phyloP scores from a whole-genome alignment of 2,888 invertebrate species.

The Alloplasta piceator region DNA sequence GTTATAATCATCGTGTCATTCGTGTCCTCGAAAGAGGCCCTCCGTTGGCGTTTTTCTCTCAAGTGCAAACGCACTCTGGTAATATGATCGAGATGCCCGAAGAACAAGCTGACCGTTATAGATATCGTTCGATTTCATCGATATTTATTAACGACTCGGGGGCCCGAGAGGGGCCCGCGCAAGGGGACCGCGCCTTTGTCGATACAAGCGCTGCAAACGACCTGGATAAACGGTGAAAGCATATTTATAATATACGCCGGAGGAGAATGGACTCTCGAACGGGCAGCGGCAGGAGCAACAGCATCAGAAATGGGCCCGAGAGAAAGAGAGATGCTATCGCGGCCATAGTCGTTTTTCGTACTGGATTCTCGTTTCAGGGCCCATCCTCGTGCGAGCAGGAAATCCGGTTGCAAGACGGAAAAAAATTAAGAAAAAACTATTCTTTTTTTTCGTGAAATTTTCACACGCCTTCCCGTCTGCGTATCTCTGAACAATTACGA shows the following conservation, averaged over 20 bases:
- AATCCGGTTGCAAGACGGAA: conserved; percentile 35
- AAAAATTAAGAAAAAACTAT: background rate
- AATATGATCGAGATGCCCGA: conserved; percentile 35
- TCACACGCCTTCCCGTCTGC: conserved; percentile 41
- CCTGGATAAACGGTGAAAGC: conserved; percentile 66
- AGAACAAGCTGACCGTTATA: conserved; percentile 53
- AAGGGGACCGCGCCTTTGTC: conserved; percentile 46
- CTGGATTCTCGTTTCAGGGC: conserved; percentile 31
- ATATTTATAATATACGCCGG: conserved; percentile 51
- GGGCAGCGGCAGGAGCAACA: conserved; percentile 35
- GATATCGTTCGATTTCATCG: conserved; percentile 60
- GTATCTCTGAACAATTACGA: conserved; percentile 32
- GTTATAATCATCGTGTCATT: conserved; percentile 54
- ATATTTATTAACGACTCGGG: conserved; percentile 60
- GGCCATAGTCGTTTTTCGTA: conserved; percentile 39
- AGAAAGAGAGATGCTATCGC: conserved; percentile 41
- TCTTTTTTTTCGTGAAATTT: conserved; percentile 32
- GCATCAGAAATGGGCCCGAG: conserved; percentile 2
- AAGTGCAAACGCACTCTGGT: background rate
- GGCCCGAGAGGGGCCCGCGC: conserved; percentile 47
- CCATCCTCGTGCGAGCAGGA: conserved; percentile 41
- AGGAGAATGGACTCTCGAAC: conserved; percentile 59
- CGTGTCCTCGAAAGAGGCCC: conserved; percentile 44
- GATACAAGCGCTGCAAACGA: conserved; percentile 47
- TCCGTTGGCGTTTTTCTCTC: conserved; percentile 47